phyloP scores from a whole-genome alignment of 2,888 invertebrate genomes.

The Tetranychus truncatus region DNA sequence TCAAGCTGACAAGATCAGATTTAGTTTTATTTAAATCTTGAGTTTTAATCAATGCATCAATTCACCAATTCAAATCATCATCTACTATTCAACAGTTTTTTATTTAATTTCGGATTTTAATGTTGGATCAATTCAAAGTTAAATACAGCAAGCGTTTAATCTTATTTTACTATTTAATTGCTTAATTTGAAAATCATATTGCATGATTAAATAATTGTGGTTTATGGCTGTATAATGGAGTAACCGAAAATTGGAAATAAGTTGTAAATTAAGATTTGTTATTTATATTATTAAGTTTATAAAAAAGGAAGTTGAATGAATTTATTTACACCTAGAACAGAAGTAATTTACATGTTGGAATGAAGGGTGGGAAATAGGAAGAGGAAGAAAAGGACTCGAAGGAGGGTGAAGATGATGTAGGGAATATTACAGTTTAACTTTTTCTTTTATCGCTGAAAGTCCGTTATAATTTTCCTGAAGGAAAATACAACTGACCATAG shows the following conservation, averaged over 20 bases:
- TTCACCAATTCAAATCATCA: no score
- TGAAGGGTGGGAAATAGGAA: not conserved
- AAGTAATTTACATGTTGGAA: not conserved
- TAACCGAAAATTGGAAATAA: not conserved
- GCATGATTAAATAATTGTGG: no score
- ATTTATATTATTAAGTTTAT: not conserved
- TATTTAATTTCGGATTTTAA: no score
- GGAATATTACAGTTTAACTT: not conserved
- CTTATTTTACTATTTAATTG: no score
- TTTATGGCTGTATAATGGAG: not conserved
- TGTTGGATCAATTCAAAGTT: no score
- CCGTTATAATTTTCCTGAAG: not conserved
- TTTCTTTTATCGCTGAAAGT: not conserved
- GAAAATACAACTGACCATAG: not conserved
- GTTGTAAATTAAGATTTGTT: not conserved
- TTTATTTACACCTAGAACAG: slow-evolving; percentile 1
- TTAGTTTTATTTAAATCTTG: no score
- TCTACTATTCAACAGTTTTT: no score
- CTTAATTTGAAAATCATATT: no score
- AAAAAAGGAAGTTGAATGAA: not conserved
- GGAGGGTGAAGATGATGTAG: no score
- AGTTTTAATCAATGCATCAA: no score
- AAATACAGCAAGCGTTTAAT: no score
- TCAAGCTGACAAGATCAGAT: no score
- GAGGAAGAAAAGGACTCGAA: not conserved